phyloP scores from a whole-genome alignment of 1,140 invertebrate genomes.

The Drosophila sucinea region DNA sequence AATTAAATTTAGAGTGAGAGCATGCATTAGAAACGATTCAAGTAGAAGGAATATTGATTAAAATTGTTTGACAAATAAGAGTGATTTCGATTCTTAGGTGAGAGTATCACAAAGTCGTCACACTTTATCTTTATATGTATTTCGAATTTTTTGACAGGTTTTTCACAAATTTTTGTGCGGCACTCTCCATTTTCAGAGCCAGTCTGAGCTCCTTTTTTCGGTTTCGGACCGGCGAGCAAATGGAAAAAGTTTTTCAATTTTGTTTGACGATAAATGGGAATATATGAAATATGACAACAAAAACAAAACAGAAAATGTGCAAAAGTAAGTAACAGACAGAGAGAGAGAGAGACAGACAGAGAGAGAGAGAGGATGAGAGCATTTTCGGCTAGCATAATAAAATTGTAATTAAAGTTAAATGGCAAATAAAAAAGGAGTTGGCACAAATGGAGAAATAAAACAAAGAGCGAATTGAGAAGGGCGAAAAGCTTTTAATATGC shows the following conservation, averaged over 20 bases:
- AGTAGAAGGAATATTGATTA: too few relatives aligned
- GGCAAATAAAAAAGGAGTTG: slow-evolving; percentile 41
- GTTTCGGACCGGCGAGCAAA: slow-evolving; percentile 53
- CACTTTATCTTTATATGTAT: not conserved
- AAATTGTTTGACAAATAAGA: too few relatives aligned
- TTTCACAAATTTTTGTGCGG: slow-evolving; percentile 43
- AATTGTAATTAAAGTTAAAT: slow-evolving; percentile 78
- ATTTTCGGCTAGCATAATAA: slow-evolving; percentile 72
- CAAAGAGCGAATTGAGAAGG: slow-evolving; percentile 23
- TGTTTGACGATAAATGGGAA: slow-evolving; percentile 77
- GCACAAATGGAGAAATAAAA: slow-evolving; percentile 3
- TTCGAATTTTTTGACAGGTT: slow-evolving; percentile 55
- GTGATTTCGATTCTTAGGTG: too few relatives aligned
- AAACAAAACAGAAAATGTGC: slow-evolving; percentile 22
- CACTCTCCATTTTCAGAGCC: slow-evolving; percentile 53
- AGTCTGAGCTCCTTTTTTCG: slow-evolving; percentile 29
- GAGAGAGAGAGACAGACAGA: not conserved
- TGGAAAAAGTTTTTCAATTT: slow-evolving; percentile 80
- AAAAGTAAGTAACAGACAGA: not conserved
- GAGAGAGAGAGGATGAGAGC: slow-evolving; percentile 11
- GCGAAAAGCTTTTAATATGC: slow-evolving; percentile 62
- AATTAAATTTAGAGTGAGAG: too few relatives aligned
- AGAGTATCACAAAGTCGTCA: not conserved
- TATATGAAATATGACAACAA: slow-evolving; percentile 70
- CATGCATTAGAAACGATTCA: too few relatives aligned